Conservation (phyloP, 2,113 vertebrate species). For the Tachysurus fulvidraco region DNA sequence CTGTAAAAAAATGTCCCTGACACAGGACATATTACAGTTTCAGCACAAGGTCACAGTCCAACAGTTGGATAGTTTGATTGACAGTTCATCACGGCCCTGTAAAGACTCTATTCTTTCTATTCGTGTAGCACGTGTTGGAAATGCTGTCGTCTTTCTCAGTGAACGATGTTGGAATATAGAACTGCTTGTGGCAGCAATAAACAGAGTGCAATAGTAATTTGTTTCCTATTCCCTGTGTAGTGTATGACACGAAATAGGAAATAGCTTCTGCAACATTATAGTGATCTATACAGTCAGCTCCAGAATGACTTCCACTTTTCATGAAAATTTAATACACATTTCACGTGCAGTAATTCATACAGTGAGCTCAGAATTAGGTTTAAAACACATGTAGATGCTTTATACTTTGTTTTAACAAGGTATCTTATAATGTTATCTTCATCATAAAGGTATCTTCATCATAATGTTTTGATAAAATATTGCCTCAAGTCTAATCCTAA, state of each 20-base stretch:
- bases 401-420: background rate
- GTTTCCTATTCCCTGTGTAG: background rate
- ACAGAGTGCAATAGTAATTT: constrained; percentile 22
- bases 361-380: background rate
- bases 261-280: constrained; percentile 2
- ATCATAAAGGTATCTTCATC: background rate
- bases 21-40: background rate
- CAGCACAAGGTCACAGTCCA: constrained; percentile 5
- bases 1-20: background rate
- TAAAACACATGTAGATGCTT: background rate
- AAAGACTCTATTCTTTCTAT: background rate
- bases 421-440: too few relatives aligned
- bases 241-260: background rate
- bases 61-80: background rate
- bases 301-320: background rate
- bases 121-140: background rate
- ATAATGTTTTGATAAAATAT: background rate
- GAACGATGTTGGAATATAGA: constrained; percentile 26
- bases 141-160: background rate
- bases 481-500: background rate
- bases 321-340: background rate
- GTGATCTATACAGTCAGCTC: background rate
- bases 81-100: background rate
- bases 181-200: constrained; percentile 32
- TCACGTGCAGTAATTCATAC: background rate